Evolutionary conservation across 2,797 vertebrate genomes (phyloP).

Genomic region (Enteromius argenteus): DNA sequence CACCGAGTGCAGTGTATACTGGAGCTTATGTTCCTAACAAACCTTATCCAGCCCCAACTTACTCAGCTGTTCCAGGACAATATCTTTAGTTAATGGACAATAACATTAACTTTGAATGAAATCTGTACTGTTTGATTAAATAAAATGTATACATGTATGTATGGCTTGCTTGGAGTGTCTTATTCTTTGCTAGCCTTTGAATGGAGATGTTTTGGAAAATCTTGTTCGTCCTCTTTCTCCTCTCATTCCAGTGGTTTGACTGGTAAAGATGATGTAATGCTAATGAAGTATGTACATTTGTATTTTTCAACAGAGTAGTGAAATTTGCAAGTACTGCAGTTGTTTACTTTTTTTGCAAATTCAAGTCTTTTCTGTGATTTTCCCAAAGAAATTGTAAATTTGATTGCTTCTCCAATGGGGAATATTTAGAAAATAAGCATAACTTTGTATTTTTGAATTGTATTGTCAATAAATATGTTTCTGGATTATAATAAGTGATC

Average conservation of each 20-base stretch:
- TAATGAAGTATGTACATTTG: conserved; percentile 3
- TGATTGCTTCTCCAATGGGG: background rate
- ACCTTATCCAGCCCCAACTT: conserved; percentile 64
- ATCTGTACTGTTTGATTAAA: conserved; percentile 23
- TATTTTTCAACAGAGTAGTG: background rate
- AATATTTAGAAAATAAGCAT: background rate
- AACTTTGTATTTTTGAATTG: background rate
- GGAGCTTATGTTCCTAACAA: conserved; percentile 69
- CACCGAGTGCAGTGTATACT: conserved; percentile 66
- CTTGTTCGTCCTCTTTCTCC: conserved; percentile 24
- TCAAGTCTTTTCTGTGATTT: background rate
- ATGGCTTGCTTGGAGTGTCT: background rate
- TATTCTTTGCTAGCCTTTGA: conserved; percentile 3
- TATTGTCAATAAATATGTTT: conserved; percentile 12
- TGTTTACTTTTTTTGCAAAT: background rate
- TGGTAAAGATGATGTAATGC: background rate
- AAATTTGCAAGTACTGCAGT: background rate
- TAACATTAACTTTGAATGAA: conserved; percentile 35
- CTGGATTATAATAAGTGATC: background rate
- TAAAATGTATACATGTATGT: background rate
- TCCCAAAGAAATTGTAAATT: background rate
- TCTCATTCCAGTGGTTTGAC: conserved; percentile 1
- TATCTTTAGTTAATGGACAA: conserved; percentile 62
- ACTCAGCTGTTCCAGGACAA: conserved; percentile 61
- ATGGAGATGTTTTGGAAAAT: background rate